A percentile compares a stretch with the other conserved stretches of the same genome.
These are phyloP conservation scores for Gila robusta DNA, from an alignment of 2,797 vertebrate genomes.

Conservation along the genomic window DNA sequence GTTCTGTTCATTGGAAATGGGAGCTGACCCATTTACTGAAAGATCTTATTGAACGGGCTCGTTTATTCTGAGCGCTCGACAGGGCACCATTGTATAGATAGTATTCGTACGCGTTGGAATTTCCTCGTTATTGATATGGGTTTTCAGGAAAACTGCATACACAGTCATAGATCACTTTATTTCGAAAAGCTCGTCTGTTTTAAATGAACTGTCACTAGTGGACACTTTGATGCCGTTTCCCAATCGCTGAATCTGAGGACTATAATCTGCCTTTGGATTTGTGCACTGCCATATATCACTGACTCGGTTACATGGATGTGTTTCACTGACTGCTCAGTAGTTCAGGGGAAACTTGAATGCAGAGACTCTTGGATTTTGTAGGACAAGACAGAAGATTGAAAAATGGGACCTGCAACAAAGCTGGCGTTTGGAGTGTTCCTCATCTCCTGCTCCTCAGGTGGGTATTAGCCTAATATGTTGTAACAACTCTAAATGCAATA, in stretches of 20 bases:
- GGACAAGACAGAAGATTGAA: constrained; percentile 53
- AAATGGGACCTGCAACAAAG: constrained; percentile 92
- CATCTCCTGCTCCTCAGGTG: constrained; percentile 95
- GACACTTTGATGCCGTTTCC: constrained; percentile 28
- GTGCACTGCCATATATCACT: constrained; percentile 32
- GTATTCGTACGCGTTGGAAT: constrained; percentile 26
- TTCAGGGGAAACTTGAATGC: constrained; percentile 43
- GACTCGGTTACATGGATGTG: constrained; percentile 53
- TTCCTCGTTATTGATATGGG: constrained; percentile 26
- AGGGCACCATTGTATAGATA: constrained; percentile 21
- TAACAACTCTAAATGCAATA: not conserved
- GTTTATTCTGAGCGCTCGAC: constrained; percentile 45
- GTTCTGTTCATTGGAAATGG: constrained; percentile 28
- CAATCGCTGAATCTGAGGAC: constrained; percentile 23
- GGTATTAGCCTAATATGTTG: constrained; percentile 58
- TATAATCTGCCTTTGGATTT: constrained; percentile 30
- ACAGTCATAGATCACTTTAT: not conserved
- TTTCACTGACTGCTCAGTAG: constrained; percentile 33
- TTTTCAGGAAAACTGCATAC: not conserved
- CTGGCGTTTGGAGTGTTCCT: constrained; percentile 92
- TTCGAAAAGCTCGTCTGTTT: not conserved
- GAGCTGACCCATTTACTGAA: constrained; percentile 50
- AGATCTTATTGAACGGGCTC: constrained; percentile 32
- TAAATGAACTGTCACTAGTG: constrained; percentile 13
- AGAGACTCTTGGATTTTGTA: constrained; percentile 59